Evolutionary conservation across 2,113 vertebrate species (phyloP).

Genomic region (Cheirogaleus medius): DNA sequence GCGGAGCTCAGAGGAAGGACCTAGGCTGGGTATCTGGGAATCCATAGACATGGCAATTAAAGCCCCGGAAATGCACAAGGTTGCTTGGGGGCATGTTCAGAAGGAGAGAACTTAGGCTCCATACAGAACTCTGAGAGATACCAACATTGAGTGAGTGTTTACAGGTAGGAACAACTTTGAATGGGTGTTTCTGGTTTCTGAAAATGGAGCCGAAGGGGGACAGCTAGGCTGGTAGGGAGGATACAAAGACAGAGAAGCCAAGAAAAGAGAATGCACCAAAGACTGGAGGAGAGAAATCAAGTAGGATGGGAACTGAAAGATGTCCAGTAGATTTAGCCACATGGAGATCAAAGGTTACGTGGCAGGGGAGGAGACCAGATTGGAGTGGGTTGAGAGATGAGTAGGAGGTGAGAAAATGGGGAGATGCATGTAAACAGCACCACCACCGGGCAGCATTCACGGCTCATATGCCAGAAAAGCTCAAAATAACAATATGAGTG

Average conservation of each 20-base stretch:
- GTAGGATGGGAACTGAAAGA: neutral
- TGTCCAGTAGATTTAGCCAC: neutral
- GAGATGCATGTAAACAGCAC: neutral
- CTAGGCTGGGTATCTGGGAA: neutral
- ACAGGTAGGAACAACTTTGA: neutral
- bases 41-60: neutral
- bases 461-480: neutral
- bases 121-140: neutral
- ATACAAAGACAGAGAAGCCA: neutral
- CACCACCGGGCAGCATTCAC: accelerated
- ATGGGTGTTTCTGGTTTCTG: neutral
- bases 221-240: neutral
- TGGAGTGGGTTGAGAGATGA: neutral
- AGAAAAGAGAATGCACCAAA: neutral
- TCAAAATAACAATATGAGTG: neutral
- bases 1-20: neutral
- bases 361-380: neutral
- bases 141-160: neutral
- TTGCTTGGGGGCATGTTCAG: neutral
- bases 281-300: neutral
- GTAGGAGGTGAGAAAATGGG: neutral
- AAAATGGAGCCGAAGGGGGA: neutral
- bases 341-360: neutral
- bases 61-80: neutral
- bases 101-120: neutral